Evolutionary conservation across 2,888 invertebrate species (phyloP).

Genomic region (Chirona hameri): DNA sequence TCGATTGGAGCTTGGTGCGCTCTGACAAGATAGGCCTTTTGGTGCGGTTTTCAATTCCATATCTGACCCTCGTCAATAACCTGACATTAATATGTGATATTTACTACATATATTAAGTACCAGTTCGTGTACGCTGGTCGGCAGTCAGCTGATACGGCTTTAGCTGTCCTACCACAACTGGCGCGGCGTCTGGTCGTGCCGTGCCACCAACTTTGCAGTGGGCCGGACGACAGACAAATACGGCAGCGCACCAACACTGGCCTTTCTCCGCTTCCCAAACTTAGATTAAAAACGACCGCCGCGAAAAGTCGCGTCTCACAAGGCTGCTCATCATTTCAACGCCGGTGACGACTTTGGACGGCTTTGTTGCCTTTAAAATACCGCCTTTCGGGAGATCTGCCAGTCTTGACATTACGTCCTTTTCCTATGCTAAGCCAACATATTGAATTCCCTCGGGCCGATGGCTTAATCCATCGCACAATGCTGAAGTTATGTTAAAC

Average conservation of each 20-base stretch:
- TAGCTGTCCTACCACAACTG: no score
- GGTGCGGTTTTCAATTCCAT: no score
- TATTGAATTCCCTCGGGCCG: neutral
- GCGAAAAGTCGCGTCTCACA: neutral
- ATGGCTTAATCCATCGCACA: neutral
- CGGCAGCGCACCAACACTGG: neutral
- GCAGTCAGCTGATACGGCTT: no score
- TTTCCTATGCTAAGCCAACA: neutral
- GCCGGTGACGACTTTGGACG: neutral
- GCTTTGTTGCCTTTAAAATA: neutral
- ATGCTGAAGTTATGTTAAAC: no score
- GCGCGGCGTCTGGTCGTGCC: no score
- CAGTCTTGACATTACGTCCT: neutral
- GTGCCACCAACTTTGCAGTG: neutral
- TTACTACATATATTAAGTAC: no score
- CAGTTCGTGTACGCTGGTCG: no score
- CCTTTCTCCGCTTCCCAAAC: neutral
- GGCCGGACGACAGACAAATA: neutral
- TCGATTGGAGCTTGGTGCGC: no score
- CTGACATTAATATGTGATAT: no score
- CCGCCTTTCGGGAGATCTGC: neutral
- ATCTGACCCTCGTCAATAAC: no score
- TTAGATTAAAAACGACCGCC: neutral
- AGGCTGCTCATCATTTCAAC: neutral
- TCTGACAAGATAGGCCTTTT: no score